phyloP scores from a whole-genome alignment of 2,113 vertebrate species.

The Malurus melanocephalus region DNA sequence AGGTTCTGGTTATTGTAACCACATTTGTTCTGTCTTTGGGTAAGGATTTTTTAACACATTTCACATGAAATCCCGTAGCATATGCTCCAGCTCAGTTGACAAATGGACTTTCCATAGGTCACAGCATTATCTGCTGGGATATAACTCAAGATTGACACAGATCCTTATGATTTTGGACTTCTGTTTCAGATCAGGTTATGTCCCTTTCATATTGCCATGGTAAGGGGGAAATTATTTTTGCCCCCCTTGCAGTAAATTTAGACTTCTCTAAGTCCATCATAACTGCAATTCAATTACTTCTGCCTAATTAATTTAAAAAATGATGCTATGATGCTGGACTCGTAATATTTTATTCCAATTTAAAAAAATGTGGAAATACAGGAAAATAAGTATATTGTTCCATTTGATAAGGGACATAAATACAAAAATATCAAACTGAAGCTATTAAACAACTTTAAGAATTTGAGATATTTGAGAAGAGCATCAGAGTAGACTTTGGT shows the following conservation, averaged over 20 bases:
- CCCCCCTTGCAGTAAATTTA: not conserved
- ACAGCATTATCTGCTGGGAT: not conserved
- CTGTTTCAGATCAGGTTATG: not conserved
- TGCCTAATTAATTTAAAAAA: not conserved
- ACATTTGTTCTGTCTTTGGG: not conserved
- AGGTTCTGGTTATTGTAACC: not conserved
- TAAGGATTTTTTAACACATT: not conserved
- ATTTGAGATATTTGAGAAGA: not conserved
- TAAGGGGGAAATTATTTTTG: not conserved
- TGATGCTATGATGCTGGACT: not conserved
- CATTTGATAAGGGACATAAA: not conserved
- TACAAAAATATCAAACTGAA: not conserved
- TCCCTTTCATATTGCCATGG: not conserved
- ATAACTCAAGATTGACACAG: not conserved
- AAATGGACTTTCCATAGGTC: not conserved
- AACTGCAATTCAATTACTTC: not conserved
- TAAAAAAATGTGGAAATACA: not conserved
- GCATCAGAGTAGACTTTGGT: not conserved
- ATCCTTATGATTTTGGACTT: not conserved
- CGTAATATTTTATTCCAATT: not conserved
- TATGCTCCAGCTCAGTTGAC: not conserved
- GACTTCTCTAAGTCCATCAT: not conserved
- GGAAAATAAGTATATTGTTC: not conserved
- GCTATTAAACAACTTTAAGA: not conserved
- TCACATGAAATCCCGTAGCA: not conserved